phyloP scores from a whole-genome alignment of 2,113 vertebrate genomes.

The Macaca nemestrina region DNA sequence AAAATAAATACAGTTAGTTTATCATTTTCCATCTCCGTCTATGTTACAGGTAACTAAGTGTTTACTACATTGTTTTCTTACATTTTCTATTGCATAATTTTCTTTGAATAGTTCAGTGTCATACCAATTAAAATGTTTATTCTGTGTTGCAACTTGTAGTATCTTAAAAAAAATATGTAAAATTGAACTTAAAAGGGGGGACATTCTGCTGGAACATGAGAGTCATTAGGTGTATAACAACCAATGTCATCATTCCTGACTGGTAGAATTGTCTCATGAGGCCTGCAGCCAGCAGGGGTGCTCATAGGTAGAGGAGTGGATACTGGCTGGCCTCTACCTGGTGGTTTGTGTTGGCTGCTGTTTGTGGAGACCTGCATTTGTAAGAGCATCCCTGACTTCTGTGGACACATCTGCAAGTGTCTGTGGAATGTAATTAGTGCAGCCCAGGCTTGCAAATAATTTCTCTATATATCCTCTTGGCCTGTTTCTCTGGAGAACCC shows the following conservation, averaged over 20 bases:
- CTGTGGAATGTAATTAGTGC: not conserved
- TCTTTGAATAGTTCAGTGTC: not conserved
- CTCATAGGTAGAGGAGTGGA: not conserved
- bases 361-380: not conserved
- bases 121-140: not conserved
- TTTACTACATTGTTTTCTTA: not conserved
- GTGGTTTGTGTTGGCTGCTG: not conserved
- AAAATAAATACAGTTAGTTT: not conserved
- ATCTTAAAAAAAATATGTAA: not conserved
- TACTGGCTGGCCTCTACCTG: not conserved
- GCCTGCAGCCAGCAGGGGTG: not conserved
- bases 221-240: not conserved
- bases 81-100: not conserved
- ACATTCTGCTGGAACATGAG: not conserved
- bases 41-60: not conserved
- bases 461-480: not conserved
- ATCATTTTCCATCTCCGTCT: not conserved
- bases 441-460: not conserved
- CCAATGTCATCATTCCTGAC: not conserved
- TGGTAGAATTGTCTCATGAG: not conserved
- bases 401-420: not conserved
- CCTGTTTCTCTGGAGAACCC: not conserved
- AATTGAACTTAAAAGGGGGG: not conserved
- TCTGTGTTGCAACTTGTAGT: not conserved
- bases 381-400: not conserved